Conservation (phyloP, 2,888 invertebrate species). For the Rhagonycha fulva region DNA sequence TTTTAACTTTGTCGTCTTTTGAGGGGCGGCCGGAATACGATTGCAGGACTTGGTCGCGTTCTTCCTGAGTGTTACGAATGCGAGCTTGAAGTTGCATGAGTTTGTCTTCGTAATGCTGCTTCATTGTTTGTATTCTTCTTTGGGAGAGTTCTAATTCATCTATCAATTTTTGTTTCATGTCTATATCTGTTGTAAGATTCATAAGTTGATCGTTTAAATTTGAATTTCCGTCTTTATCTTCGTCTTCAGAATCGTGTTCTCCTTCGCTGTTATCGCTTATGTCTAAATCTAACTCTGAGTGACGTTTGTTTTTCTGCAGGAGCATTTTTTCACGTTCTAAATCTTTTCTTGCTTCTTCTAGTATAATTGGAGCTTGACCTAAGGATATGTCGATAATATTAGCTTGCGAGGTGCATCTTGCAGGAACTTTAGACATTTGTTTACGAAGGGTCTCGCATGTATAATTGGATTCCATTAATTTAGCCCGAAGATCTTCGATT, state of each 20-base stretch:
- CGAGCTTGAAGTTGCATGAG: conserved; percentile 80
- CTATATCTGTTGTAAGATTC: conserved; percentile 89
- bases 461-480: conserved; percentile 85
- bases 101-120: conserved; percentile 92
- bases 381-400: conserved; percentile 38
- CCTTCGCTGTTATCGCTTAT: conserved; percentile 61
- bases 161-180: conserved; percentile 91
- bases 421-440: conserved; percentile 43
- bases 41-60: conserved; percentile 86
- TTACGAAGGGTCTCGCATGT: conserved; percentile 75
- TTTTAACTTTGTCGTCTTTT: conserved; percentile 74
- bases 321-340: conserved; percentile 64
- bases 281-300: conserved; percentile 61
- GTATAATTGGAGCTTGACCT: conserved; percentile 59
- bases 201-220: conserved; percentile 82
- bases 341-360: conserved; percentile 82
- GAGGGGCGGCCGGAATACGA: conserved; percentile 48
- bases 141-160: conserved; percentile 92
- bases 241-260: conserved; percentile 63
- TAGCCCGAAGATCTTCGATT: conserved; percentile 87
- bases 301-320: conserved; percentile 42
- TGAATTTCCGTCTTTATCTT: conserved; percentile 59
- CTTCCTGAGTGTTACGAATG: conserved; percentile 87
- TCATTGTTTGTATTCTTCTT: conserved; percentile 80
- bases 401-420: conserved; percentile 3